Conservation (phyloP, 2,113 vertebrate genomes). For the Brachypteracias leptosomus region DNA sequence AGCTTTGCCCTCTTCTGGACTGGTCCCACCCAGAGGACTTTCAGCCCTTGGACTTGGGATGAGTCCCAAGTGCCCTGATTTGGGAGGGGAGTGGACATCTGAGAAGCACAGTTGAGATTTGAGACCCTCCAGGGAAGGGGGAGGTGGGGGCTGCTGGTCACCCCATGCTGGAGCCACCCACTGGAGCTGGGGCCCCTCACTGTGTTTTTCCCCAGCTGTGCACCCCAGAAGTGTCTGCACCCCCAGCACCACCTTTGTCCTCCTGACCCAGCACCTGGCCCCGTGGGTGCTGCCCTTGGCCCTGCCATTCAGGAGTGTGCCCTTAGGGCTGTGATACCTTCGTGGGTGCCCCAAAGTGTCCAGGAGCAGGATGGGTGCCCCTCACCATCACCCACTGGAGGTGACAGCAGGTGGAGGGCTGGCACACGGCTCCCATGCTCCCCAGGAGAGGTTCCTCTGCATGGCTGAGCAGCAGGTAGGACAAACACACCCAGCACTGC, state of each 20-base stretch:
- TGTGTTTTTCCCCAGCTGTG: accelerated
- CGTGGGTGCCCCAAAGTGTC: accelerated
- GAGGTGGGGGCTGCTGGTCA: background rate
- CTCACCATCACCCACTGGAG: accelerated
- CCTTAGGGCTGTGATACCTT: background rate
- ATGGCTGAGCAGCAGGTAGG: background rate
- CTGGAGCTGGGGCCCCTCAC: background rate
- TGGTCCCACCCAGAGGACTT: background rate
- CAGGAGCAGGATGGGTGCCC: background rate
- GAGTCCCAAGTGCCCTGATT: background rate
- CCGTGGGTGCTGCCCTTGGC: accelerated
- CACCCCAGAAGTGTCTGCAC: background rate
- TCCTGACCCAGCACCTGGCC: background rate
- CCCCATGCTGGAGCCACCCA: background rate
- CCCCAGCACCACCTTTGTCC: background rate
- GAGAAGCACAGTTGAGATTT: background rate
- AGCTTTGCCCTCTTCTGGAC: background rate
- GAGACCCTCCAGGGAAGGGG: accelerated
- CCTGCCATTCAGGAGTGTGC: background rate
- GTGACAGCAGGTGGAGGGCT: background rate
- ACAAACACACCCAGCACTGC: background rate
- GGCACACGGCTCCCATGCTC: accelerated
- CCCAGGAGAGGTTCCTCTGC: accelerated
- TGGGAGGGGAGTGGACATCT: background rate
- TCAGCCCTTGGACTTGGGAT: background rate